Evolutionary conservation across 1,140 invertebrate genomes (phyloP).

Genomic region (Anthonomus grandis): DNA sequence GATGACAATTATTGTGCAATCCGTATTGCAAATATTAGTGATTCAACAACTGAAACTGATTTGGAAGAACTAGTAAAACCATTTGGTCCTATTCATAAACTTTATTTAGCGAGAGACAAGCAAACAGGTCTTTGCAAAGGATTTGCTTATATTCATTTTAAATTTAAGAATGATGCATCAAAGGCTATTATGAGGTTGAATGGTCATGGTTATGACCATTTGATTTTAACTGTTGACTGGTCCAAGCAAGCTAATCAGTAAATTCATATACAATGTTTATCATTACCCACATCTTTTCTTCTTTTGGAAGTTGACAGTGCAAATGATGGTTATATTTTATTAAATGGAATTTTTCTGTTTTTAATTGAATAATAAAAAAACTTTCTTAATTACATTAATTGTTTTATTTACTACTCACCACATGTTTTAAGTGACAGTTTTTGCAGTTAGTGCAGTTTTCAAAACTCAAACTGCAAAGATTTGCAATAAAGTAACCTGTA

Average conservation of each 20-base stretch:
- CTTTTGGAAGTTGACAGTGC: too few species aligned
- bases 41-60: constrained; percentile 92
- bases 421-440: too few species aligned
- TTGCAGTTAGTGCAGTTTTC: too few species aligned
- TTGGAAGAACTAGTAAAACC: constrained; percentile 92
- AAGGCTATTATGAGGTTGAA: constrained; percentile 87
- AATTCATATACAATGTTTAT: background rate
- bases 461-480: too few species aligned
- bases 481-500: too few species aligned
- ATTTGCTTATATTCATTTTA: constrained; percentile 97
- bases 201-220: constrained; percentile 96
- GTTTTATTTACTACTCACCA: too few species aligned
- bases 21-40: constrained; percentile 95
- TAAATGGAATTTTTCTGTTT: too few species aligned
- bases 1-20: constrained; percentile 87
- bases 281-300: background rate
- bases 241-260: constrained; percentile 69
- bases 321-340: too few species aligned
- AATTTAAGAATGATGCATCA: constrained; percentile 82
- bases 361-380: too few species aligned
- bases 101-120: constrained; percentile 87
- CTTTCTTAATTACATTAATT: too few species aligned
- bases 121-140: constrained; percentile 79
- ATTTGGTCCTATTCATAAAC: constrained; percentile 83
- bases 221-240: constrained; percentile 98